A percentile compares a stretch with the other conserved stretches of the same genome.
Conservation (phyloP, 2,113 vertebrate species). For the Calyptommatus sinebrachiatus region DNA sequence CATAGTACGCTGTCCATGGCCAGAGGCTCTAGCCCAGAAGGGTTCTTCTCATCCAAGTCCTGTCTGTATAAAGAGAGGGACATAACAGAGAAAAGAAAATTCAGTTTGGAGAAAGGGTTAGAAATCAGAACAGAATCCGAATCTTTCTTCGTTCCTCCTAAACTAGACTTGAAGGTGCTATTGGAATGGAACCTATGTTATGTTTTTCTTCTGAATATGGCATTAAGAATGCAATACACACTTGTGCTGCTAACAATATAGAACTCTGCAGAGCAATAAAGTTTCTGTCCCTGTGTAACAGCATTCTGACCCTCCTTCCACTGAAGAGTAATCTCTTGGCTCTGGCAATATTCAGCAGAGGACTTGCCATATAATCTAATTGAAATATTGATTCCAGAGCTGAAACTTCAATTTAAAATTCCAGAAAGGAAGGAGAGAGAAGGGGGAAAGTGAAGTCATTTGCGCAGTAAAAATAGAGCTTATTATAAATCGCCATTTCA, state of each 20-base stretch:
- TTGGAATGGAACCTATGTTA: no score
- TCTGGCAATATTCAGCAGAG: constrained; percentile 64
- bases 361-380: constrained; percentile 70
- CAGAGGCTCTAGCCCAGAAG: no score
- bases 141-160: no score
- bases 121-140: no score
- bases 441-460: constrained; percentile 39
- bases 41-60: no score
- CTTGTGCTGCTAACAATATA: neutral
- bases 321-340: constrained; percentile 65
- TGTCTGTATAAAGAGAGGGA: no score
- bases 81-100: no score
- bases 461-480: constrained; percentile 42
- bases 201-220: neutral
- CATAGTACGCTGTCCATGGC: no score
- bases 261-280: constrained; percentile 37
- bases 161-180: no score
- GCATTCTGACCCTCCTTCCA: constrained; percentile 3
- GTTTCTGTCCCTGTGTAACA: constrained; percentile 41
- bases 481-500: constrained; percentile 48
- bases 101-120: no score
- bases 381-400: constrained; percentile 75
- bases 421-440: constrained; percentile 57
- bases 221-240: neutral
- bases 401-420: constrained; percentile 72